Conservation (phyloP, 2,797 vertebrate genomes). For the Anguilla marmorata region DNA sequence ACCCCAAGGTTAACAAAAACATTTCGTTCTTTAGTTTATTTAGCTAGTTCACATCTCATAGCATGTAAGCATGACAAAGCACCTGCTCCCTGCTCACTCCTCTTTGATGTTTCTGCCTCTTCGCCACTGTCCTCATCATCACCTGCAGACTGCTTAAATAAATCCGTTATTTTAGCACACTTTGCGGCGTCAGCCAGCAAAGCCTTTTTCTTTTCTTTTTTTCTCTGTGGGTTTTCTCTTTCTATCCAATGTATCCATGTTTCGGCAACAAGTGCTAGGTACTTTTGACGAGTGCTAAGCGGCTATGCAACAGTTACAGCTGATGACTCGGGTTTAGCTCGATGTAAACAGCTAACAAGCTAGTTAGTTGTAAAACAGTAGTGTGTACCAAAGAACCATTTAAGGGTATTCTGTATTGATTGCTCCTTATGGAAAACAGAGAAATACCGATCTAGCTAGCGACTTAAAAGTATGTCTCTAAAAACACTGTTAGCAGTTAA, state of each 20-base stretch:
- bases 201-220: constrained; percentile 24
- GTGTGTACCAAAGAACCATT: no score
- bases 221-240: neutral
- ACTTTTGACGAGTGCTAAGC: neutral
- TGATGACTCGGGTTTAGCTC: no score
- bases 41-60: constrained; percentile 32
- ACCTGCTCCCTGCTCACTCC: constrained; percentile 31
- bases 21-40: constrained; percentile 12
- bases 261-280: neutral
- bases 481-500: no score
- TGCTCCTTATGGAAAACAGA: no score
- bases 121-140: constrained; percentile 25
- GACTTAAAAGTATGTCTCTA: no score
- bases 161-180: constrained; percentile 14
- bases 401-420: no score
- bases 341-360: no score
- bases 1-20: constrained; percentile 26
- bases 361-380: no score
- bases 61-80: constrained; percentile 35
- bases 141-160: constrained; percentile 30
- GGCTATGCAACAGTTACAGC: no score
- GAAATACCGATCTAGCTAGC: no score
- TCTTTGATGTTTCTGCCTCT: constrained; percentile 37
- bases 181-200: constrained; percentile 19
- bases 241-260: neutral